A percentile compares a stretch with the other conserved stretches of the same genome.
phyloP scores from a whole-genome alignment of 2,797 vertebrate genomes.

The Acanthiza pusilla region DNA sequence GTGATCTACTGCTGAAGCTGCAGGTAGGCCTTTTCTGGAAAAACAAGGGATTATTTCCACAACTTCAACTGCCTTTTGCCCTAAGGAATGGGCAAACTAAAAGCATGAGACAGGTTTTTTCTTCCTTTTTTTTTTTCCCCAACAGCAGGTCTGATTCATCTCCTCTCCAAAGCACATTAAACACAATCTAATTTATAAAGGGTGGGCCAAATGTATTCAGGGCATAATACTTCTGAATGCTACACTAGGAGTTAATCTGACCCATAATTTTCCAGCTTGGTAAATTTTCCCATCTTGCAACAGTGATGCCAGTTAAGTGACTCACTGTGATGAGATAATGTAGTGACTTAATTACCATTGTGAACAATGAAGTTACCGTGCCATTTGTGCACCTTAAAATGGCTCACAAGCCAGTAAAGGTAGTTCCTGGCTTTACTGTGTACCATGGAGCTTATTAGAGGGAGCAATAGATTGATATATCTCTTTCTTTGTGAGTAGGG shows the following conservation, averaged over 20 bases:
- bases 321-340: slow-evolving; percentile 65
- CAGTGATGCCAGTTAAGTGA: slow-evolving; percentile 62
- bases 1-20: slow-evolving; percentile 50
- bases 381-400: slow-evolving; percentile 49
- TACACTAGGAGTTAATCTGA: slow-evolving; percentile 64
- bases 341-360: slow-evolving; percentile 60
- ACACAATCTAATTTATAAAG: slow-evolving; percentile 53
- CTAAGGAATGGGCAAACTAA: slow-evolving; percentile 54
- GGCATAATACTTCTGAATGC: slow-evolving; percentile 60
- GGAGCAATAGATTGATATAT: slow-evolving; percentile 1
- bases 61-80: slow-evolving; percentile 56
- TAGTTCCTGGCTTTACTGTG: slow-evolving; percentile 20
- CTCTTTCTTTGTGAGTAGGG: not conserved
- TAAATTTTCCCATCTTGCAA: slow-evolving; percentile 67
- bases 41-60: slow-evolving; percentile 61
- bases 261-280: slow-evolving; percentile 65
- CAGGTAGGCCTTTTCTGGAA: slow-evolving; percentile 55
- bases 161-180: slow-evolving; percentile 47
- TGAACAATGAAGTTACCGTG: slow-evolving; percentile 60
- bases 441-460: not conserved
- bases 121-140: not conserved
- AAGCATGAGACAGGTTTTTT: slow-evolving; percentile 43
- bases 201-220: slow-evolving; percentile 62
- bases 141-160: slow-evolving; percentile 53
- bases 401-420: slow-evolving; percentile 18